These are phyloP conservation scores for Aphidius colemani DNA, from an alignment of 2,888 invertebrate species.

Conservation along the genomic window DNA sequence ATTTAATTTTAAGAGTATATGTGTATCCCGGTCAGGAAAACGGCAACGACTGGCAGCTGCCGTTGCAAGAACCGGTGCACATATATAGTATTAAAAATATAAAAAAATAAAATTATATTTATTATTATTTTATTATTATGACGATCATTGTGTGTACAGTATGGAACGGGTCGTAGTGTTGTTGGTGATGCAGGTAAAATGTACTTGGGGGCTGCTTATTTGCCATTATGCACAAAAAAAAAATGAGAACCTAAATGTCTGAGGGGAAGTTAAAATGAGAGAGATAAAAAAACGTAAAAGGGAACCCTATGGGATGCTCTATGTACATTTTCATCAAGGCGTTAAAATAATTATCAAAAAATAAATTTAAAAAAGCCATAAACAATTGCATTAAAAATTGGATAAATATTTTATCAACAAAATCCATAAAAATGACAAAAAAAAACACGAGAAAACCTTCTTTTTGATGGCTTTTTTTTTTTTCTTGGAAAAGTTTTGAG, in stretches of 20 bases:
- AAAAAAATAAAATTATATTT: constrained; percentile 13
- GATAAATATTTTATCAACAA: too few species aligned
- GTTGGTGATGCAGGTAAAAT: constrained; percentile 17
- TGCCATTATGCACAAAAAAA: neutral
- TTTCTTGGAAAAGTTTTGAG: too few species aligned
- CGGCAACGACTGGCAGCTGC: constrained; percentile 29
- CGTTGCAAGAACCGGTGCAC: constrained; percentile 50
- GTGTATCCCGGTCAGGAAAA: constrained; percentile 1
- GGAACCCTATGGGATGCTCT: too few species aligned
- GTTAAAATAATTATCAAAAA: too few species aligned
- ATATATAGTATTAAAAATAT: neutral
- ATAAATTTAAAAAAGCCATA: too few species aligned
- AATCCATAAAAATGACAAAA: neutral
- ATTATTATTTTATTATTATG: neutral
- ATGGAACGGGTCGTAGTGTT: constrained; percentile 9
- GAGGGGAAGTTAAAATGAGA: neutral
- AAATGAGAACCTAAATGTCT: neutral
- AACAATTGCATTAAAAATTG: neutral
- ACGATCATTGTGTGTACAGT: constrained; percentile 3
- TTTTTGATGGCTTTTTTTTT: neutral
- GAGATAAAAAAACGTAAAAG: constrained; percentile 13
- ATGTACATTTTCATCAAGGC: too few species aligned
- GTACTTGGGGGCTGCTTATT: constrained; percentile 22
- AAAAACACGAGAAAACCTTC: neutral
- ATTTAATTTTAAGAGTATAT: too few species aligned